phyloP scores from a whole-genome alignment of 2,797 vertebrate species.

The Ispidina picta region DNA sequence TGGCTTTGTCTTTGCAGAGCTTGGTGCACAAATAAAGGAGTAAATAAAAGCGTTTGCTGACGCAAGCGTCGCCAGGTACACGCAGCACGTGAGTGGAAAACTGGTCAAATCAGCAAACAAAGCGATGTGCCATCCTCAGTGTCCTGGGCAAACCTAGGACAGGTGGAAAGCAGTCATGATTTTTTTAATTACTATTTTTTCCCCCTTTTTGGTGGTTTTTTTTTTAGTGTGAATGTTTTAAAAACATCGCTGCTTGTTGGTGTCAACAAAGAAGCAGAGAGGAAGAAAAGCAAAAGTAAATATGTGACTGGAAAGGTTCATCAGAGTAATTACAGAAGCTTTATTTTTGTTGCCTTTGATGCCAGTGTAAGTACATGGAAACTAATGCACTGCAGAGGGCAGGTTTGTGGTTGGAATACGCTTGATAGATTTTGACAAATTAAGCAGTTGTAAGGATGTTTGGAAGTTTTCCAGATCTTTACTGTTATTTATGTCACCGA shows the following conservation, averaged over 20 bases:
- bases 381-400: constrained; percentile 64
- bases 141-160: neutral
- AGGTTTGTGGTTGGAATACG: constrained; percentile 75
- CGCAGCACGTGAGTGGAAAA: constrained; percentile 32
- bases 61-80: constrained; percentile 23
- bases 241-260: constrained; percentile 51
- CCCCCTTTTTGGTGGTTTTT: neutral
- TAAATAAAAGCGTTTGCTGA: constrained; percentile 75
- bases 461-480: constrained; percentile 78
- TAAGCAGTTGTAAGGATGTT: constrained; percentile 79
- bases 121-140: neutral
- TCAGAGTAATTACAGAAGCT: constrained; percentile 41
- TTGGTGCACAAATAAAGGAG: constrained; percentile 62
- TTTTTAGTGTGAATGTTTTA: constrained; percentile 48
- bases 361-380: constrained; percentile 37
- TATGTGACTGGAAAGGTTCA: constrained; percentile 1
- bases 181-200: neutral
- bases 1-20: constrained; percentile 31
- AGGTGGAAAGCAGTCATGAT: neutral
- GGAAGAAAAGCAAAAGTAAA: constrained; percentile 23
- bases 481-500: constrained; percentile 79
- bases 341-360: constrained; percentile 56
- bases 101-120: constrained; percentile 59
- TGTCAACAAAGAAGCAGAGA: constrained; percentile 39
- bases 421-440: constrained; percentile 80